These are phyloP conservation scores for Cyprinus carpio DNA, from an alignment of 2,113 vertebrate genomes.

Conservation along the genomic window DNA sequence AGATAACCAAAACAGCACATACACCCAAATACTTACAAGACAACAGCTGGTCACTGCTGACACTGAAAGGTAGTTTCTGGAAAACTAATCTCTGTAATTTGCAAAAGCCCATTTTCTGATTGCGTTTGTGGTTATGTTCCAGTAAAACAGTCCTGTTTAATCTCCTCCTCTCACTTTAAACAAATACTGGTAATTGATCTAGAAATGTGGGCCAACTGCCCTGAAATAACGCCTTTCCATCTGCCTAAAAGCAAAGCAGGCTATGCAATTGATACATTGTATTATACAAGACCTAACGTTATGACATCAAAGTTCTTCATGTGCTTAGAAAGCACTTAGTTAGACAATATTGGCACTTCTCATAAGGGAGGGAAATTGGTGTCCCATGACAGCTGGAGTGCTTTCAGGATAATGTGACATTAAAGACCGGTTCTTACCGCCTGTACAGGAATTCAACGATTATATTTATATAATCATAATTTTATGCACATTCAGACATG, in stretches of 20 bases:
- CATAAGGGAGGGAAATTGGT: constrained; percentile 5
- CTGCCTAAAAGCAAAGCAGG: background rate
- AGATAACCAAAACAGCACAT: background rate
- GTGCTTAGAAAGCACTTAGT: constrained; percentile 5
- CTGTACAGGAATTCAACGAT: background rate
- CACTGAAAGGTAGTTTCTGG: background rate
- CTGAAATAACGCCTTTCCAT: constrained; percentile 18
- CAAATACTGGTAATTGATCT: constrained; percentile 44
- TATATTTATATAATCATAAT: background rate
- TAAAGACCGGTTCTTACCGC: background rate
- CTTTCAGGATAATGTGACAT: constrained; percentile 1
- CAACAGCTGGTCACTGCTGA: constrained; percentile 47
- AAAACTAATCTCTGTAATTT: constrained; percentile 47
- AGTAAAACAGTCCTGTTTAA: constrained; percentile 33
- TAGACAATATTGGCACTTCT: background rate
- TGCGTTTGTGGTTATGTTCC: constrained; percentile 19
- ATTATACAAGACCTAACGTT: background rate
- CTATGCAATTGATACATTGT: background rate
- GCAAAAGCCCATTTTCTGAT: constrained; percentile 42
- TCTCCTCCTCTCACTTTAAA: constrained; percentile 17
- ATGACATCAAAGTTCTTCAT: background rate
- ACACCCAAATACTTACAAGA: background rate
- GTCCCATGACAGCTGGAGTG: constrained; percentile 3
- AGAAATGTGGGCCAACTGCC: constrained; percentile 33
- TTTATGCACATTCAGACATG: background rate